Evolutionary conservation across 2,888 invertebrate species (phyloP).

Genomic region (Rhopalosiphum nymphaeae): DNA sequence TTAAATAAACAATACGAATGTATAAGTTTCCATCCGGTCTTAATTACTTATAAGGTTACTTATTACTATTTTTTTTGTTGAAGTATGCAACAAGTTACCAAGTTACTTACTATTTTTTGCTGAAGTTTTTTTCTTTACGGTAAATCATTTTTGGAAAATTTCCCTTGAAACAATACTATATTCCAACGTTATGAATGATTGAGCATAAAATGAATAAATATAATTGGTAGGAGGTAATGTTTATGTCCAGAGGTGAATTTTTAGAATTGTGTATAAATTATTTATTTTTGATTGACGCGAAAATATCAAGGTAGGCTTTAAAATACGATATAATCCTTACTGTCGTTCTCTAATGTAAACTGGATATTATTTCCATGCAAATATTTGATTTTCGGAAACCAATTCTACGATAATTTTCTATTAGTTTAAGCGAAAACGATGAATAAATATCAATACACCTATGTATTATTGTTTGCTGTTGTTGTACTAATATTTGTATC

Average conservation of each 20-base stretch:
- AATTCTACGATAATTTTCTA: background rate
- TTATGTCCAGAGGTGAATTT: background rate
- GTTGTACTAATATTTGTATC: background rate
- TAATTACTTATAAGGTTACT: conserved; percentile 5
- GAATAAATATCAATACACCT: background rate
- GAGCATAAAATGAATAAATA: background rate
- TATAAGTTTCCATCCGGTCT: background rate
- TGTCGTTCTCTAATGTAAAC: background rate
- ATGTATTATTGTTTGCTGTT: background rate
- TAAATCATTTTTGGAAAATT: background rate
- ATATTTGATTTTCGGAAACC: background rate
- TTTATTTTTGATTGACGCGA: background rate
- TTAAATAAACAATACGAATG: background rate
- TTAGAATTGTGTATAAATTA: background rate
- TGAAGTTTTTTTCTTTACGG: background rate
- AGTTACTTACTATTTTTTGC: background rate
- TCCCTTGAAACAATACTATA: background rate
- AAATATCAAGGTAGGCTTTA: background rate
- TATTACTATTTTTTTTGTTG: background rate
- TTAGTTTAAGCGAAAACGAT: background rate
- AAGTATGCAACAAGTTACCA: background rate
- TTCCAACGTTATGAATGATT: background rate
- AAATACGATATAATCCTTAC: background rate
- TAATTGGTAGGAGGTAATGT: background rate
- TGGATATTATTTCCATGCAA: background rate